phyloP scores from a whole-genome alignment of 2,113 vertebrate species.

The Sciurus niger region DNA sequence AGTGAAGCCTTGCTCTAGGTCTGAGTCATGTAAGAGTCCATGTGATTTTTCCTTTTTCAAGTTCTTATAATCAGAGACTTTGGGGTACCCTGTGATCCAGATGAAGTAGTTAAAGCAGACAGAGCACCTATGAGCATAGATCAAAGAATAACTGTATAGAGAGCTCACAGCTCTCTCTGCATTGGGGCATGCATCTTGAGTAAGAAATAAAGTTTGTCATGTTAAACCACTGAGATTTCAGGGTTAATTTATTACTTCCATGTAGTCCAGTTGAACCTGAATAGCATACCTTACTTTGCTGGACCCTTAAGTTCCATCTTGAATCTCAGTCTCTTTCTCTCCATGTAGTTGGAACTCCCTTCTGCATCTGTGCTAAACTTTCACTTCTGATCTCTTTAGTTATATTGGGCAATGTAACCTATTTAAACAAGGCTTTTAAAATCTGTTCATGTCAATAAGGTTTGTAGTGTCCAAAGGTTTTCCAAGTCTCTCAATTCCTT shows the following conservation, averaged over 20 bases:
- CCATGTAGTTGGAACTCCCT: neutral
- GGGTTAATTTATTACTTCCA: neutral
- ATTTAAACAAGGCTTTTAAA: neutral
- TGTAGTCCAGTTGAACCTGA: neutral
- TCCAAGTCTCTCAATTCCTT: neutral
- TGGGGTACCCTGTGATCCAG: neutral
- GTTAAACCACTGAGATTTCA: neutral
- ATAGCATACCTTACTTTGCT: neutral
- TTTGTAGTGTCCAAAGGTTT: neutral
- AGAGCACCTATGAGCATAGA: neutral
- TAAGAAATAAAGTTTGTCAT: neutral
- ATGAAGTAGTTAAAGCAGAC: neutral
- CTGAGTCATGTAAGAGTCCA: neutral
- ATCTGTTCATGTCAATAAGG: neutral
- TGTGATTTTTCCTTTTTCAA: neutral
- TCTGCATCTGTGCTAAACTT: neutral
- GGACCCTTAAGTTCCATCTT: conserved; percentile 9
- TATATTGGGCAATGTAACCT: neutral
- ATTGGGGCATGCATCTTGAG: neutral
- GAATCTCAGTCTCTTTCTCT: neutral
- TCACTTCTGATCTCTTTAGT: neutral
- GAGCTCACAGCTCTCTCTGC: neutral
- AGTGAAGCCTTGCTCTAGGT: neutral
- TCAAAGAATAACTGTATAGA: neutral
- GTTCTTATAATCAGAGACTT: neutral